phyloP scores from a whole-genome alignment of 2,888 invertebrate species.

The Chaetoderma sp. region DNA sequence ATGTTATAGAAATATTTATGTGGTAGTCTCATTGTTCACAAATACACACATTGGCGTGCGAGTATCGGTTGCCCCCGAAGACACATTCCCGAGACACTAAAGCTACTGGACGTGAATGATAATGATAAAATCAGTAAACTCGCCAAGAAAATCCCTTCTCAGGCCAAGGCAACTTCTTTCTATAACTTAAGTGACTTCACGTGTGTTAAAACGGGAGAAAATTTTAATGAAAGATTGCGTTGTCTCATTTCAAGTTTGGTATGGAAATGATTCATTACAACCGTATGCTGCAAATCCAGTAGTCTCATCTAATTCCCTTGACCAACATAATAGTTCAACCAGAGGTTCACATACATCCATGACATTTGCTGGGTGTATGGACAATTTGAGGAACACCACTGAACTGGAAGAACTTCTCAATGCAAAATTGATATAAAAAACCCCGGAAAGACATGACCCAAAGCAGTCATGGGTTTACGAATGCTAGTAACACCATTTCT shows the following conservation, averaged over 20 bases:
- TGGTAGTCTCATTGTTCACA: slow-evolving; percentile 9
- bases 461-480: slow-evolving; percentile 13
- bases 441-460: slow-evolving; percentile 20
- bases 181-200: no score
- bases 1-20: slow-evolving; percentile 1
- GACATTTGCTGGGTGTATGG: not conserved
- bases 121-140: no score
- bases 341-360: no score
- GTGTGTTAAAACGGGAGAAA: no score
- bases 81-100: no score
- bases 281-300: slow-evolving; percentile 21
- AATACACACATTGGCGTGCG: slow-evolving; percentile 12
- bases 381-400: not conserved
- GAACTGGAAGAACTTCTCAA: slow-evolving; percentile 17
- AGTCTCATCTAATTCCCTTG: slow-evolving; percentile 8
- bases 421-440: slow-evolving; percentile 7
- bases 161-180: no score
- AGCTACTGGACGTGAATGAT: no score
- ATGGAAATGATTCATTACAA: no score
- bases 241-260: no score
- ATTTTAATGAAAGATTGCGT: no score
- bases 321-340: slow-evolving; percentile 19
- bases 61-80: slow-evolving; percentile 6
- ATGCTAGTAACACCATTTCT: slow-evolving; percentile 8
- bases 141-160: no score